Evolutionary conservation across 2,888 invertebrate genomes (phyloP).

Genomic region (Tillus elongatus): DNA sequence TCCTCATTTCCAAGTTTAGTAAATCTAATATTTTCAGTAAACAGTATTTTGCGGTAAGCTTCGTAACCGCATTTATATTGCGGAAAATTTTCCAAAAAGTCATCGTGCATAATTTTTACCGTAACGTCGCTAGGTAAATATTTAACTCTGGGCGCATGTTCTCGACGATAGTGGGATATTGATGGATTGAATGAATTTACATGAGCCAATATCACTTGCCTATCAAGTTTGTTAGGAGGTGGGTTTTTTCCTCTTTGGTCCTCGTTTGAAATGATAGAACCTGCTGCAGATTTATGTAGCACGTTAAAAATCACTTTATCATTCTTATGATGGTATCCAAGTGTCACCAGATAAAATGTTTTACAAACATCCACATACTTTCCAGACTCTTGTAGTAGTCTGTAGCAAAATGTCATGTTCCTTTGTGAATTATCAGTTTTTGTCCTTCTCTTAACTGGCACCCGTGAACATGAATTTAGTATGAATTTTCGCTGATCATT

Average conservation of each 20-base stretch:
- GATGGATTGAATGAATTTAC: constrained; percentile 12
- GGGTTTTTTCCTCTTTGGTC: constrained; percentile 12
- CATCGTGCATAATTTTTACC: constrained; percentile 14
- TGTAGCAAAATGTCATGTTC: constrained; percentile 14
- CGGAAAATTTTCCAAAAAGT: constrained; percentile 12
- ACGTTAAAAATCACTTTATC: constrained; percentile 14
- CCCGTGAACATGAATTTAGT: constrained; percentile 13
- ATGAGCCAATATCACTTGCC: constrained; percentile 11
- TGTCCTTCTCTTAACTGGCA: constrained; percentile 13
- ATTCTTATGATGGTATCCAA: constrained; percentile 12
- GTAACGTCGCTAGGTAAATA: constrained; percentile 15
- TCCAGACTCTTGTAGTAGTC: constrained; percentile 11
- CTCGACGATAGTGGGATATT: constrained; percentile 16
- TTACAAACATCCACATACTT: constrained; percentile 12
- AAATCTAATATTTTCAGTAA: constrained; percentile 11
- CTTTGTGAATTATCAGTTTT: constrained; percentile 11
- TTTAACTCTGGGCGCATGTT: constrained; percentile 13
- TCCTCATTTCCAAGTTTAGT: constrained; percentile 13
- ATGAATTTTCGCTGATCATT: constrained; percentile 12
- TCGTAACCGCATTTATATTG: constrained; percentile 12
- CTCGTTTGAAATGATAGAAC: constrained; percentile 12
- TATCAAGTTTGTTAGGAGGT: constrained; percentile 11
- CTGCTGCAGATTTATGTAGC: constrained; percentile 12
- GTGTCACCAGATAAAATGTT: constrained; percentile 11
- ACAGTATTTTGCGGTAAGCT: constrained; percentile 12